These are phyloP conservation scores for Diplodus puntazzo DNA, from an alignment of 2,797 vertebrate species.

Conservation along the genomic window DNA sequence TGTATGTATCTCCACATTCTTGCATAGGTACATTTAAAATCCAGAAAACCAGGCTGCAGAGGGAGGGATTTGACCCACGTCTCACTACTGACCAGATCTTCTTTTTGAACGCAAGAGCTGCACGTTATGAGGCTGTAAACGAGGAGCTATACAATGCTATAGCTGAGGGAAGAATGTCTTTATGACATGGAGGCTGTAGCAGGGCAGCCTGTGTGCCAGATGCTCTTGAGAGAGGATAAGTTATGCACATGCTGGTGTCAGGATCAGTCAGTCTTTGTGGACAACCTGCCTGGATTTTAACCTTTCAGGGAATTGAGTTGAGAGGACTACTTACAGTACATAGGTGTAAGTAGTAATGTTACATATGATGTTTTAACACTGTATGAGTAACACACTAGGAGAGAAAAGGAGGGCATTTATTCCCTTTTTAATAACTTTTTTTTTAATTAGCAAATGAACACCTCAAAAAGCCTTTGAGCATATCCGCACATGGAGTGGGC, in stretches of 20 bases:
- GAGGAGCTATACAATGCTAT: slow-evolving; percentile 85
- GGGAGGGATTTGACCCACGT: slow-evolving; percentile 89
- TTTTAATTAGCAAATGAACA: slow-evolving; percentile 57
- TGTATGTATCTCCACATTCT: slow-evolving; percentile 27
- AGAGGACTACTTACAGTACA: slow-evolving; percentile 52
- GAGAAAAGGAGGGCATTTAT: slow-evolving; percentile 53
- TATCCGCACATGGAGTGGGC: slow-evolving; percentile 48
- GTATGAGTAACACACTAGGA: slow-evolving; percentile 68
- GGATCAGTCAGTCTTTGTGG: slow-evolving; percentile 30
- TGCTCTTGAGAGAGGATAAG: slow-evolving; percentile 38
- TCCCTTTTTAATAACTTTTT: slow-evolving; percentile 49
- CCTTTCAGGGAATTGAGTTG: slow-evolving; percentile 57
- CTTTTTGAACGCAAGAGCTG: slow-evolving; percentile 89
- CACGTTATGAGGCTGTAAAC: slow-evolving; percentile 85
- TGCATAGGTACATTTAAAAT: slow-evolving; percentile 94
- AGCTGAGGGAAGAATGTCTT: slow-evolving; percentile 84
- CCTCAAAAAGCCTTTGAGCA: slow-evolving; percentile 58
- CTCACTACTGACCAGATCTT: slow-evolving; percentile 89
- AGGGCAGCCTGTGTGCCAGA: slow-evolving; percentile 29
- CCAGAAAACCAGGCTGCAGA: slow-evolving; percentile 93
- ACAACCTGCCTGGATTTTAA: slow-evolving; percentile 49
- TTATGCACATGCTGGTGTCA: slow-evolving; percentile 6
- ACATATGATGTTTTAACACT: slow-evolving; percentile 73
- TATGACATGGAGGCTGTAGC: slow-evolving; percentile 79
- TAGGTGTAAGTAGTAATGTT: slow-evolving; percentile 63